These are phyloP conservation scores for Pseudomyrmex concolor DNA, from an alignment of 1,140 invertebrate species.

Conservation along the genomic window DNA sequence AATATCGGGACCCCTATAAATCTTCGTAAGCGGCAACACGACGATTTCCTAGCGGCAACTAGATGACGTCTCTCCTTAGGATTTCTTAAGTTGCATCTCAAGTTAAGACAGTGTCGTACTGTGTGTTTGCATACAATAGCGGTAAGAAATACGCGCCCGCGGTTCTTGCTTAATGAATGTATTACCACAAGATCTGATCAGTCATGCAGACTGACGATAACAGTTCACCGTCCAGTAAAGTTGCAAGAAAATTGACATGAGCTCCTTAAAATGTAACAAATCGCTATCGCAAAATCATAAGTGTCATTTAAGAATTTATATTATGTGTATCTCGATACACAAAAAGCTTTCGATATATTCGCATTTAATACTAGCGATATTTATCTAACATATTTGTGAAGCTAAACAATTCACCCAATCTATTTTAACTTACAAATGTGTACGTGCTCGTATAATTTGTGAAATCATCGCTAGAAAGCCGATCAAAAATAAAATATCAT, in stretches of 20 bases:
- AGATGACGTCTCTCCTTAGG: slow-evolving; percentile 10
- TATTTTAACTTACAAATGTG: no score
- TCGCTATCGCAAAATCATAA: no score
- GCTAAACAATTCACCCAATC: no score
- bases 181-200: not conserved
- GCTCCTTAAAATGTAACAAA: not conserved
- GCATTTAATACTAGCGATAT: not conserved
- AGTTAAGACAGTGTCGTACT: slow-evolving; percentile 12
- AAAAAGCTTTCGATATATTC: not conserved
- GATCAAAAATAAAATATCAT: not conserved
- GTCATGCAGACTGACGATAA: not conserved
- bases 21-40: slow-evolving; percentile 42
- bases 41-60: not conserved
- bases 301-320: not conserved
- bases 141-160: not conserved
- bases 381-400: no score
- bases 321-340: not conserved
- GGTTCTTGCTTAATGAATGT: not conserved
- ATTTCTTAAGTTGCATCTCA: slow-evolving; percentile 26
- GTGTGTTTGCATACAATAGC: slow-evolving; percentile 47
- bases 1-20: slow-evolving; percentile 72
- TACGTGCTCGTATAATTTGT: no score
- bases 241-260: not conserved
- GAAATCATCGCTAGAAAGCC: not conserved
- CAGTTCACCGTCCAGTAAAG: not conserved